A percentile compares a stretch with the other conserved stretches of the same genome.
Conservation (phyloP, 2,888 invertebrate species). For the Heliconius erato region DNA sequence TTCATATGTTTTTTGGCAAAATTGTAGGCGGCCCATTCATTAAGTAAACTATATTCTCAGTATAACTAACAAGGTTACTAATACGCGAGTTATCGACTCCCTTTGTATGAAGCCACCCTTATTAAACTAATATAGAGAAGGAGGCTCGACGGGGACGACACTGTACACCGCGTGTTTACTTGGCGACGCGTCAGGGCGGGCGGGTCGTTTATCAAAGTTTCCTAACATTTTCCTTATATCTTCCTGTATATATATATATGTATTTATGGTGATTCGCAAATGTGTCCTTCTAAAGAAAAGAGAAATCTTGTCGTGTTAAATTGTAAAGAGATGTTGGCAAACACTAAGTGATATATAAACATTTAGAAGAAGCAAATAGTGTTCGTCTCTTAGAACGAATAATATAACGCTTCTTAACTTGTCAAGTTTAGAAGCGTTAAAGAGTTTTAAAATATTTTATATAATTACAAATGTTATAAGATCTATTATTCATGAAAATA, state of each 20-base stretch:
- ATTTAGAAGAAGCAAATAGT: neutral
- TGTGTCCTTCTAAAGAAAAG: neutral
- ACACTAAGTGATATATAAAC: no score
- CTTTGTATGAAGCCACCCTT: constrained; percentile 13
- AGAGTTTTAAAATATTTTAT: no score
- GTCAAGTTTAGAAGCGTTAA: neutral
- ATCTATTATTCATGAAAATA: no score
- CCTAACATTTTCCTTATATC: constrained; percentile 12
- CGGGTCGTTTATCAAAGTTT: constrained; percentile 28
- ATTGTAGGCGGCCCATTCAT: neutral
- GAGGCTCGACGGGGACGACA: neutral
- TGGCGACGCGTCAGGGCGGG: constrained; percentile 10
- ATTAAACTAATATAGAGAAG: constrained; percentile 24
- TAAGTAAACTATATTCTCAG: neutral
- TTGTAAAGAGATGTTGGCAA: neutral
- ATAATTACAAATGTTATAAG: no score
- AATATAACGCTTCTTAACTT: neutral
- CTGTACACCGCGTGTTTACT: constrained; percentile 1
- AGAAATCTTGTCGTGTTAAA: neutral
- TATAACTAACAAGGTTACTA: neutral
- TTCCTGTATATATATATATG: neutral
- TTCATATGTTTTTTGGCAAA: neutral
- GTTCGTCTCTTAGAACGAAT: neutral
- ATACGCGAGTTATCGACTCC: constrained; percentile 3
- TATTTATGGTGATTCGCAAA: neutral